Percentiles rank a stretch among this genome's conserved stretches.
Evolutionary conservation across 2,797 vertebrate genomes (phyloP).

Genomic region (Mormyrus hasselquistii): DNA sequence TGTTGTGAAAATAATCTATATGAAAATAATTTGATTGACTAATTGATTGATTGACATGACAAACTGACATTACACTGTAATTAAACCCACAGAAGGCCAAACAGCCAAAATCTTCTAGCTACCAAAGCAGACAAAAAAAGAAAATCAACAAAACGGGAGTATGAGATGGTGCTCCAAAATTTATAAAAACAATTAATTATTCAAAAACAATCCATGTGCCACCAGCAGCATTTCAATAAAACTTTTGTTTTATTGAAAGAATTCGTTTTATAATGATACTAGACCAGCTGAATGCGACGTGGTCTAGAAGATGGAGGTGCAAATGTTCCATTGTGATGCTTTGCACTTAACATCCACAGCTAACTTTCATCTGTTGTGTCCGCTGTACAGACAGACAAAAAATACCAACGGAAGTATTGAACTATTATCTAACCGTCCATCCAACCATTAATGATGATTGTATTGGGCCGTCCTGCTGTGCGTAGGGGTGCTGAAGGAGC

Average conservation of each 20-base stretch:
- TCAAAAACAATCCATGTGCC: neutral
- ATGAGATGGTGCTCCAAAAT: neutral
- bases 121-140: neutral
- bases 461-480: neutral
- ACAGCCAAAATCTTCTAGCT: neutral
- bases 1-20: neutral
- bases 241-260: neutral
- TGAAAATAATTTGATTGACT: neutral
- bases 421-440: neutral
- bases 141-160: neutral
- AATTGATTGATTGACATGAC: neutral
- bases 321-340: neutral
- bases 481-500: neutral
- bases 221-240: neutral
- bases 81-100: neutral
- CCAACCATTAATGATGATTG: neutral
- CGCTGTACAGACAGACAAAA: neutral
- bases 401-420: neutral
- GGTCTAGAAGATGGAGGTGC: neutral
- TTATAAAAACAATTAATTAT: neutral
- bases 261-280: neutral
- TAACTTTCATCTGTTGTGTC: neutral
- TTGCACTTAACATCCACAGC: neutral
- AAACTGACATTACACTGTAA: conserved; percentile 33
- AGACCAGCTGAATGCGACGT: neutral